These are phyloP conservation scores for Proterorhinus semilunaris DNA, from an alignment of 2,113 vertebrate species.

Conservation along the genomic window DNA sequence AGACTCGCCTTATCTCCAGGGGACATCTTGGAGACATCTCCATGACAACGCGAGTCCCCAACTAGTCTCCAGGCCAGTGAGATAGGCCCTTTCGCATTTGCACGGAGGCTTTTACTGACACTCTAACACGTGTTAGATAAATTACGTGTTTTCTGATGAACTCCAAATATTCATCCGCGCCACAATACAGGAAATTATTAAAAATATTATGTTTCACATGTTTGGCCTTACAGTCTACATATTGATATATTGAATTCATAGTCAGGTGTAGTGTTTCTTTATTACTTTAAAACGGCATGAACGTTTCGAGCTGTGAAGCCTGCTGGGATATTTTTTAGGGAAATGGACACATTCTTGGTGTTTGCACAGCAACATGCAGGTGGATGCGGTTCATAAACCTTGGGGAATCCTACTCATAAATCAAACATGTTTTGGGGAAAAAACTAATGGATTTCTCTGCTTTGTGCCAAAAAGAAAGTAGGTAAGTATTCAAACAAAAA, in stretches of 20 bases:
- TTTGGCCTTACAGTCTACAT: background rate
- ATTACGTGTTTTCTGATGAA: too few relatives aligned
- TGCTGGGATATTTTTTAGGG: background rate
- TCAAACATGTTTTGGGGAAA: slow-evolving; percentile 12
- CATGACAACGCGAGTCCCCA: too few relatives aligned
- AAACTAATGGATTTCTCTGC: background rate
- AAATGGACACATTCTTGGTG: slow-evolving; percentile 7
- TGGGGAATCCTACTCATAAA: slow-evolving; percentile 14
- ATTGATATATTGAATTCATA: background rate
- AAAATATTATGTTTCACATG: background rate
- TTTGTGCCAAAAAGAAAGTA: background rate
- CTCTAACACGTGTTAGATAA: too few relatives aligned
- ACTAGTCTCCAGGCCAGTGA: too few relatives aligned
- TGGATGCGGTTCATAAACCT: slow-evolving; percentile 21
- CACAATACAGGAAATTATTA: background rate
- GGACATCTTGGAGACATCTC: too few relatives aligned
- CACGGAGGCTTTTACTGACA: too few relatives aligned
- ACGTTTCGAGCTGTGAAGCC: background rate
- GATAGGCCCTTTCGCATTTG: too few relatives aligned
- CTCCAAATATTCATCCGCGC: background rate
- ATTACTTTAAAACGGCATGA: background rate
- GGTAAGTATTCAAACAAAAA: slow-evolving; percentile 7
- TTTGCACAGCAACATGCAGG: slow-evolving; percentile 9
- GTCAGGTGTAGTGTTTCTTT: background rate
- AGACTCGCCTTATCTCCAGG: too few relatives aligned